phyloP scores from a whole-genome alignment of 1,140 invertebrate genomes.

The Psilanteris sp. region DNA sequence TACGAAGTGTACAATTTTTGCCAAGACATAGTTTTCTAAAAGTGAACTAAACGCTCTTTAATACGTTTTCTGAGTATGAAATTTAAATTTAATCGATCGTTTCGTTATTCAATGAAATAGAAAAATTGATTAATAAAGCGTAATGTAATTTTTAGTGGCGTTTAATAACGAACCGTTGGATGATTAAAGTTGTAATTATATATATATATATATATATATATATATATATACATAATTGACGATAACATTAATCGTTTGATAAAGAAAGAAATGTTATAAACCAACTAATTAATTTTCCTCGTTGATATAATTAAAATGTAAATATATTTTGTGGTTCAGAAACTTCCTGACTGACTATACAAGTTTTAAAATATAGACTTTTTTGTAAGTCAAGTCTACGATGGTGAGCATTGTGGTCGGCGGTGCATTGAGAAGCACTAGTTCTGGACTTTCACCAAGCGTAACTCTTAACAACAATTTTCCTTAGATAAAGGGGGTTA shows the following conservation, averaged over 20 bases:
- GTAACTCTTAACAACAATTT: constrained; percentile 70
- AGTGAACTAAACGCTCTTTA: constrained; percentile 13
- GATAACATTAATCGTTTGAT: too few relatives aligned
- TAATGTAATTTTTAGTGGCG: too few relatives aligned
- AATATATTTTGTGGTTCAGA: too few relatives aligned
- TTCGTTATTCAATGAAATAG: too few relatives aligned
- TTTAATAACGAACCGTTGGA: too few relatives aligned
- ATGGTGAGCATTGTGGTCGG: background rate
- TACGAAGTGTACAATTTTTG: constrained; percentile 44
- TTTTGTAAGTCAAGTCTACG: constrained; percentile 20
- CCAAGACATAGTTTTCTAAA: constrained; percentile 22
- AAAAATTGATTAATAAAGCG: too few relatives aligned
- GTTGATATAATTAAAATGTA: too few relatives aligned
- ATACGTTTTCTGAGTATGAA: constrained; percentile 2
- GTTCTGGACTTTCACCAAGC: constrained; percentile 74
- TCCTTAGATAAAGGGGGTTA: constrained; percentile 70
- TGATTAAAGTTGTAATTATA: too few relatives aligned
- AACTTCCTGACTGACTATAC: background rate
- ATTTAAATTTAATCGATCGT: background rate
- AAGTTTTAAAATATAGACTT: constrained; percentile 43
- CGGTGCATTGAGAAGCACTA: constrained; percentile 7
- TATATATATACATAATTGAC: too few relatives aligned
- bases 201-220: too few relatives aligned
- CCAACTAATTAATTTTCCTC: too few relatives aligned
- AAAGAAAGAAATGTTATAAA: too few relatives aligned